A percentile compares a stretch with the other conserved stretches of the same genome.
phyloP scores from a whole-genome alignment of 2,113 vertebrate genomes.

The Psophia crepitans region DNA sequence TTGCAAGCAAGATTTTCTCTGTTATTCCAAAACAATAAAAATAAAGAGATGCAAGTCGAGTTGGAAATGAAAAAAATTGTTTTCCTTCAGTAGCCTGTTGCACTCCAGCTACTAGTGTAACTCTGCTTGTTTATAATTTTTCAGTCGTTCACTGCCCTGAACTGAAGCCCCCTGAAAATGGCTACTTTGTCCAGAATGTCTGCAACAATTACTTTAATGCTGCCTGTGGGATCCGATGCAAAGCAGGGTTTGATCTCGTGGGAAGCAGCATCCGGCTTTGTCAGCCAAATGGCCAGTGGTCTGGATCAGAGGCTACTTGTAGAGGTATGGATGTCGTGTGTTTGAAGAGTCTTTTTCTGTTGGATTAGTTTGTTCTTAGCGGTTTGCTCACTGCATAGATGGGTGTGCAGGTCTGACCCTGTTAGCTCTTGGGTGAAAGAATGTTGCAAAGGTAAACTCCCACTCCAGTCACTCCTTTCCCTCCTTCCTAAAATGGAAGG shows the following conservation, averaged over 20 bases:
- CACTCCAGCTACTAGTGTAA: background rate
- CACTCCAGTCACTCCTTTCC: background rate
- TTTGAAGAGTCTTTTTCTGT: background rate
- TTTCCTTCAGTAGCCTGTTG: background rate
- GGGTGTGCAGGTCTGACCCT: background rate
- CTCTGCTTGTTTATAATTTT: background rate
- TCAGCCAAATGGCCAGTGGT: constrained; percentile 89
- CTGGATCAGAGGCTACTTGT: constrained; percentile 84
- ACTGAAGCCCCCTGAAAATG: constrained; percentile 87
- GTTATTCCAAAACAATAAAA: background rate
- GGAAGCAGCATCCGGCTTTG: constrained; percentile 91
- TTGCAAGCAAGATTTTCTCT: background rate
- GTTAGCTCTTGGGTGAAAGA: background rate
- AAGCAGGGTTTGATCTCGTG: constrained; percentile 87
- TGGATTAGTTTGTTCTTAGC: background rate
- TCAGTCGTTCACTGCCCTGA: constrained; percentile 87
- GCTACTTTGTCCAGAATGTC: constrained; percentile 91
- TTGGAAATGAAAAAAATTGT: background rate
- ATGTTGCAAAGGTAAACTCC: background rate
- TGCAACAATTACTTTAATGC: constrained; percentile 94
- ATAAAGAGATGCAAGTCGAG: background rate
- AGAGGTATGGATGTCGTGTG: constrained; percentile 75
- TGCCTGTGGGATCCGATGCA: constrained; percentile 91
- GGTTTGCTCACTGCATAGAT: background rate
- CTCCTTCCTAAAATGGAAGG: background rate